Base-by-base conservation (phyloP, 2,113 vertebrate genomes). In the Alaudala cheleensis region DNA sequence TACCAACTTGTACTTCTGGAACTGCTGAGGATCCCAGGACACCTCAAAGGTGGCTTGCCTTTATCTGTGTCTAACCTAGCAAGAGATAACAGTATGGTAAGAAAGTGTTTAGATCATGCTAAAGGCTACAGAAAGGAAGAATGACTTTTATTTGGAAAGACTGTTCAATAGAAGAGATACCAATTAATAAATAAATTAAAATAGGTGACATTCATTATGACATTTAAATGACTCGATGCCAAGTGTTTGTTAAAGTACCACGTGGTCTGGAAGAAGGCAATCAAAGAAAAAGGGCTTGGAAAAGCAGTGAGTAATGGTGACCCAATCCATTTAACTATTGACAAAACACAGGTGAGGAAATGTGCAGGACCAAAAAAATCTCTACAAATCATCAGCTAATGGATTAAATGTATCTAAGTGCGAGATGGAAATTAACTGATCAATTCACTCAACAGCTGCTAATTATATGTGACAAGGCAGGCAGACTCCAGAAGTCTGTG, bases 381-480 rank as follows among this genome's bases (percentile, higher is more conserved):
- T 94, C 93, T 76, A 80, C 76, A 92, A 97, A 97, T 95, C 92
- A 92, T 94, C 95, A 94, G 84, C 84, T 96, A 97, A 97, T 93
- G 95, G 94, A 97, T 96, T 97, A 97, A 97, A 97, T 78, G 86
- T 84, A 90, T 92, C 93, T 93, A 88, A 91, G 88, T 90, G 37
- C 0, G 13, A 97, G 92, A 96, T 66, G 92, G 81, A 97, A 97
- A 97, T 97, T 97, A 97, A 96, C 86, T 92, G 97, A 97, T 97
- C 96, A 97, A 95, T 97, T 96, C 96, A 97, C 74, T 97, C 92
- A 97, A 80, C 95, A 97, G 94, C 92, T 92, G 65, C 93, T 97
- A 97, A 97, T 96, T 97, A 93, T 69, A 92, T 90, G 88, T 96
- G 97, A 96, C 96, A 97, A 88, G 96, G 74, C 86, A 95, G 28